Evolutionary conservation across 2,113 vertebrate genomes (phyloP), one percentile per base, ranked within the genome.

Genomic region (Cyanoramphus novaezelandiae): DNA sequence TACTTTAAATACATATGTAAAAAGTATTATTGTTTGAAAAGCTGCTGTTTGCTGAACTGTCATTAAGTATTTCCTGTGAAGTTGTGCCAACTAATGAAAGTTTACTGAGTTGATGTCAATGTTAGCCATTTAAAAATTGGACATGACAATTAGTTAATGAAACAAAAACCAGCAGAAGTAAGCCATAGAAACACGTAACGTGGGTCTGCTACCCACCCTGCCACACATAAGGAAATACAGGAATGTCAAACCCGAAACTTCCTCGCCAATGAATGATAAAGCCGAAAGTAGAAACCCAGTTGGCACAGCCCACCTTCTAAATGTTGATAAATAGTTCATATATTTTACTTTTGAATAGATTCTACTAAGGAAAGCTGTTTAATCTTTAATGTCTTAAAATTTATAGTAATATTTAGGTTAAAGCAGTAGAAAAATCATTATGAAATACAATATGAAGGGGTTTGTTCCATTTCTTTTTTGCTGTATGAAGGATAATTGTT

Each of bases 401-500:
- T 93, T 97, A 33, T 97, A 93, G 94, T 96, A 87, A 95, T 86
- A 83, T 68, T 96, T 97, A 97, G 96, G 95, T 97, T 97, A 96
- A 98, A 97, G 93, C 94, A 92, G 92, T 98, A 97, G 96, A 95
- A 92, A 96, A 97, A 96, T 83, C 79, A 94, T 91, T 96, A 95
- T 83, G 74, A 97, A 95, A 96, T 92, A 94, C 88, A 92, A 98
- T 88, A 97, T 97, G 97, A 97, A 98, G 96, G 96, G 93, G 27
- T 97, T 97, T 96, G 93, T 97, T 96, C 92, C 82, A 84, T 96
- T 94, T 97, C 95, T 94, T 92, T 95, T 97, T 96, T 96, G 95
- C 95, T 97, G 95, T 98, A 97, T 98, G 97, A 98, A 98, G 97
- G 97, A 97, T 98, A 97, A 98, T 93, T 97, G 95, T 96, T 98